Percentiles rank a stretch among this genome's conserved stretches.
Conservation (phyloP, 2,113 vertebrate species). For the Bombycilla garrulus region DNA sequence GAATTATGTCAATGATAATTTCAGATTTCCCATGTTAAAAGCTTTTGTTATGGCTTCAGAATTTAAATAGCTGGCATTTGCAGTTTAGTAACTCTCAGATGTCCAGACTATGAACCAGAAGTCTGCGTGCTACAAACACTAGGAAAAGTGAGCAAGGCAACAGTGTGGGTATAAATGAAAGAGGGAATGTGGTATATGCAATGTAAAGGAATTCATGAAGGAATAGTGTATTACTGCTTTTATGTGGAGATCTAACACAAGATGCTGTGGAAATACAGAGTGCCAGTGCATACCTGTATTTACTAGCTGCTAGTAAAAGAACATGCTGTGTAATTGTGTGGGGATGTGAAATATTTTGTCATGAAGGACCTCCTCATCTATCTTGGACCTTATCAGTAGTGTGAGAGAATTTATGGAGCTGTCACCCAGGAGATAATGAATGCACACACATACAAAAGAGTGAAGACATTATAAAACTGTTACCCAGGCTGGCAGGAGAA, state of each 20-base stretch:
- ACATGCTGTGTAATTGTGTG: not conserved
- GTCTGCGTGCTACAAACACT: not conserved
- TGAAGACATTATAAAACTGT: not conserved
- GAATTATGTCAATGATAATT: not conserved
- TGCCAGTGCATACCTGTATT: not conserved
- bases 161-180: not conserved
- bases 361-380: not conserved
- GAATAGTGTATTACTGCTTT: not conserved
- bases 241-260: rapidly evolving
- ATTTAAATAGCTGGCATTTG: not conserved
- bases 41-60: not conserved
- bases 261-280: not conserved
- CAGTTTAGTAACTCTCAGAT: not conserved
- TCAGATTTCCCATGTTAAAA: not conserved
- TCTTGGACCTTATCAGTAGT: not conserved
- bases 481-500: not conserved
- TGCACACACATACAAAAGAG: not conserved
- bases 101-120: not conserved
- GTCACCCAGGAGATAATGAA: slow-evolving; percentile 2
- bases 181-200: not conserved
- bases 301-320: not conserved
- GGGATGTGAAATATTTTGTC: not conserved
- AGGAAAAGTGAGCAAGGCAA: not conserved
- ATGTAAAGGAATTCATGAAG: not conserved
- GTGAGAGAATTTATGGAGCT: slow-evolving; percentile 12